Conservation (phyloP, 2,797 vertebrate species). For the Pangasius mekongensis region DNA sequence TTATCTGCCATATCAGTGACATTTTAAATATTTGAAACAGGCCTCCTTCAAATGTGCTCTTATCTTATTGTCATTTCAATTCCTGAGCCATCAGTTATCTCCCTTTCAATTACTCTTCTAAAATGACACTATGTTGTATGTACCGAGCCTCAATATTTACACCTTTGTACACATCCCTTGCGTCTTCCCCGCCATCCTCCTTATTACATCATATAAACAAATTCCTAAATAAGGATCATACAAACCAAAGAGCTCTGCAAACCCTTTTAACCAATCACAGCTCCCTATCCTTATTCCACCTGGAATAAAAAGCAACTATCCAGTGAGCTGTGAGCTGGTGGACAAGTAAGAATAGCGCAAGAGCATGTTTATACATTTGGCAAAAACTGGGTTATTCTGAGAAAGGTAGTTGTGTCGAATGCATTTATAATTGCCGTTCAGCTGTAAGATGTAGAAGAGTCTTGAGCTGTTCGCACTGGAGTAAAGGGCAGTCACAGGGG, state of each 20-base stretch:
- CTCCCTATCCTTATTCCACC: slow-evolving; percentile 2
- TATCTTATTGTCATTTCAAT: background rate
- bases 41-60: background rate
- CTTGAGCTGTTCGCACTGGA: slow-evolving; percentile 48
- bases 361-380: slow-evolving; percentile 41
- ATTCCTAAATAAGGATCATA: slow-evolving; percentile 3
- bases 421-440: slow-evolving; percentile 40
- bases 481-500: slow-evolving; percentile 57
- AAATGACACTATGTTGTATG: slow-evolving; percentile 4
- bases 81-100: background rate
- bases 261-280: slow-evolving; percentile 37
- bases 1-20: background rate
- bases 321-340: slow-evolving; percentile 59
- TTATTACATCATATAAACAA: slow-evolving; percentile 7
- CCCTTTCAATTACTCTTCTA: background rate
- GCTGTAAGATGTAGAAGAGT: slow-evolving; percentile 53
- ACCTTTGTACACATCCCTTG: slow-evolving; percentile 35
- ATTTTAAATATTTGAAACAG: background rate
- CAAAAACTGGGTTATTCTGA: slow-evolving; percentile 38
- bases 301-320: background rate
- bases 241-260: slow-evolving; percentile 20
- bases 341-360: slow-evolving; percentile 35
- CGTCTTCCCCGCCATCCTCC: background rate
- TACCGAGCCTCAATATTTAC: slow-evolving; percentile 48
- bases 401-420: slow-evolving; percentile 36